Base-by-base conservation (phyloP, 2,888 invertebrate genomes). In the Sipha maydis region DNA sequence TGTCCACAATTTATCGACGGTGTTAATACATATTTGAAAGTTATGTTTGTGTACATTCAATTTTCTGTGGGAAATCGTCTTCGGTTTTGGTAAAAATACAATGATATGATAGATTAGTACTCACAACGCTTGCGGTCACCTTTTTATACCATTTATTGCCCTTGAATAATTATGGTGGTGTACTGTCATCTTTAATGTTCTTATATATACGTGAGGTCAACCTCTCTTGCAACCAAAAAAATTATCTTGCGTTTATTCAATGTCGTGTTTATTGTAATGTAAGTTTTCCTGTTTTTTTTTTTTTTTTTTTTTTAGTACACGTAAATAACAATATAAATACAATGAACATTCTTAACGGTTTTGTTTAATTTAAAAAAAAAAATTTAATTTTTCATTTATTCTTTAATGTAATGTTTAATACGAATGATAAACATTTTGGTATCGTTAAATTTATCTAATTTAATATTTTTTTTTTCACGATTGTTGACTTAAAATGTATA, bases 141-240 rank as follows among this genome's bases (percentile, higher is more conserved):
- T 67, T 21, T 48, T 48, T 48, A 48, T 41, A 48, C 48, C 14
- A 69, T 78, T 25, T 48, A 25, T 19, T 9, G 88, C 82, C 88
- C 88, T 82, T 88, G 88, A 75, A 80, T 48, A 38, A 28, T 61
- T 83, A 48, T n/a, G 14, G 28, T 34, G 48, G 11, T 77, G 25
- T 25, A 71, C 69, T n/a, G 41, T 11, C 14, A 48, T 85, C 17
- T 86, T 67, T 21, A 38, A 31, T 54, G 9, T 56, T 61, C 28
- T 54, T 75, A 8, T 56, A 31, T 1, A 61, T 25, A 31, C 38
- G 34, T 82, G 75, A 88, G 88, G 88, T 88, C 82, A 82, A 86
- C 88, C 82, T 82, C 75, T 88, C 80, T 38, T 14, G 56, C 25
- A 9, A 75, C 75, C 75, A 31, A 82, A 80, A 82, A 80, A 75